These are phyloP conservation scores for Drosophila setosimentum DNA, from an alignment of 2,888 invertebrate genomes.

Conservation along the genomic window DNA sequence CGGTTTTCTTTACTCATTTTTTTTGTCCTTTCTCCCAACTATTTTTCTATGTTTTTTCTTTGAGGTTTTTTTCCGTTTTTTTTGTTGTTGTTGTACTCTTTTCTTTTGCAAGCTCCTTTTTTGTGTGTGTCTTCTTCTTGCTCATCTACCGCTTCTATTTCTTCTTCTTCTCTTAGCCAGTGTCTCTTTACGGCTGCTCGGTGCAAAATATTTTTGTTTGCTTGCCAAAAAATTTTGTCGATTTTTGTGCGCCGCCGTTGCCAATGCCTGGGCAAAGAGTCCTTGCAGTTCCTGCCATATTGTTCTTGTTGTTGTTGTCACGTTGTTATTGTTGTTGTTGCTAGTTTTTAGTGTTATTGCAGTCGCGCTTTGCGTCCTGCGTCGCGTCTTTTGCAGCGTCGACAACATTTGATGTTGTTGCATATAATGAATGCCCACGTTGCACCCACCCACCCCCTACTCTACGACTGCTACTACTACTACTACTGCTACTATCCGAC, in stretches of 20 bases:
- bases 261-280: conserved; percentile 53
- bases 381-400: conserved; percentile 76
- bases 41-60: conserved; percentile 30
- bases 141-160: conserved; percentile 8
- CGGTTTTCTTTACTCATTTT: conserved; percentile 33
- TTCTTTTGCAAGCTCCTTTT: conserved; percentile 24
- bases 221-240: conserved; percentile 70
- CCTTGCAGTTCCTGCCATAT: conserved; percentile 37
- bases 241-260: conserved; percentile 65
- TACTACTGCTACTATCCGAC: background rate
- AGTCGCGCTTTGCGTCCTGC: conserved; percentile 68
- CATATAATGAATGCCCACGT: conserved; percentile 74
- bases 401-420: conserved; percentile 79
- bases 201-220: conserved; percentile 75
- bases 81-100: conserved; percentile 9
- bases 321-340: conserved; percentile 54
- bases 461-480: too few species aligned
- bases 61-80: conserved; percentile 12
- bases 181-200: conserved; percentile 67
- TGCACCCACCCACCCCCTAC: background rate
- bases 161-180: conserved; percentile 21
- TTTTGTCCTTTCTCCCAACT: conserved; percentile 12
- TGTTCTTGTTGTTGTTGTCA: conserved; percentile 17
- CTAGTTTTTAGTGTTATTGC: conserved; percentile 77
- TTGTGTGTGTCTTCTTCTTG: conserved; percentile 24